Evolutionary conservation across 1,140 invertebrate species (phyloP), one percentile per base, ranked within the genome.

Genomic region (Drosophila pseudoananassae): DNA sequence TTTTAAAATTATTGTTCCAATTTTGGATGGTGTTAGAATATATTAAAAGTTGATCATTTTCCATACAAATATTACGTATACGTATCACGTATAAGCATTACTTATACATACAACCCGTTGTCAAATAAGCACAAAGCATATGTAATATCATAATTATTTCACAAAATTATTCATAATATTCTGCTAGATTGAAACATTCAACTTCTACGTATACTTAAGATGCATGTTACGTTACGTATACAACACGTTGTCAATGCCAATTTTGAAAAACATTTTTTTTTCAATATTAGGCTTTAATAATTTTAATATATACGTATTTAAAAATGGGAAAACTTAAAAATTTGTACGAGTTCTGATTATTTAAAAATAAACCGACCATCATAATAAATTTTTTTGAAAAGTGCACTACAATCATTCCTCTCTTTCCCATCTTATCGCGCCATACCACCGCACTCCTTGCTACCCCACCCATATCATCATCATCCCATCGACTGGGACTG

Each of bases 401-500:
- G 14, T 64, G 27, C 33, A 51, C 27, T 64, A 14, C 17, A 31
- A 23, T 14, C 20, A 43, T 47, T 4, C 29, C 25, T n/a, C 9
- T 14, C 20, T 47, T 27, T 38, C 9, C 40, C 25, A 55, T 69
- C 66, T 55, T 69, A 56, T 38, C 59, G 50, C 5, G 14, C 8
- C 15, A 5, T n/a, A 51, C 27, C 50, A 20, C 31, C 29, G 2
- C 7, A 36, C 15, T 29, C 25, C 20, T 15, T 51, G 17, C 14
- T 9, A 52, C 7, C 36, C 27, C 9, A 20, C 36, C 51, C 53
- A 14, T 17, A 61, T 59, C 57, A 59, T 64, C 61, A 66, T 66
- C 63, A 64, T 66, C 58, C 59, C 63, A 66, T 51, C 45, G 58
- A 64, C 63, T 64, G 58, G 40, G 14, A 43, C 56, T 72, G 50